Evolutionary conservation across 2,888 invertebrate genomes (phyloP), one percentile per base, ranked within the genome.

Genomic region (Macaria notata): DNA sequence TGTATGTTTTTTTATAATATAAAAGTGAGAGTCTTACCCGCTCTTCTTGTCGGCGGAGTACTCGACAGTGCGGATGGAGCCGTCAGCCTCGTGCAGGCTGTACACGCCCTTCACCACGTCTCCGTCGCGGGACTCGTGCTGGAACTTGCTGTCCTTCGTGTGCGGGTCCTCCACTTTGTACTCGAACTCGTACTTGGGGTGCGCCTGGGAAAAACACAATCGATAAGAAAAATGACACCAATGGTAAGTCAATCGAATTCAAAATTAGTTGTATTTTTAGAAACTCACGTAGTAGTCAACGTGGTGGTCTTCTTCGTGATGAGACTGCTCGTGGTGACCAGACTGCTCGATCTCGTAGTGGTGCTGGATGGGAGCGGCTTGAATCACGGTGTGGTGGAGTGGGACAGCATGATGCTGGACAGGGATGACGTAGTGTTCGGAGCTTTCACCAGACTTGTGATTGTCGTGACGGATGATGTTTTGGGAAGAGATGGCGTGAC

Each of bases 121-220:
- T 6, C 94, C 94, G 69, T 92, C 92, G 41, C 89, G 85, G 44
- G 84, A 77, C 70, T 93, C 93, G 43, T 87, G 82, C 66, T 93
- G 93, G 69, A 79, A 89, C 73, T 93, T 93, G 66, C 86, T 85
- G 74, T 93, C 93, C 4, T 92, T 93, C 29, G 93, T 93, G 62
- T 93, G 92, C 2, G 85, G 88, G 64, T 93, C 93, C 59, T 88
- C 81, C 6, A 92, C 90, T 64, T 89, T 89, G 75, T 93, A 92
- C 66, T 89, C 86, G 72, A 86, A 92, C 66, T 88, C 84, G 75
- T 93, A 92, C 76, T 91, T 92, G 41, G 93, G 92, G 64, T 92
- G 84, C 3, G 92, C 75, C 86, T 86, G 62, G 3, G 33, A 6
- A 33, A 6, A 6, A 4, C n/a, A 38, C 38, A 38, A 7, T 2